Percentiles rank a stretch among this genome's conserved stretches.
Evolutionary conservation across 2,113 vertebrate genomes (phyloP).

Genomic region (Nothocercus nigrocapillus): DNA sequence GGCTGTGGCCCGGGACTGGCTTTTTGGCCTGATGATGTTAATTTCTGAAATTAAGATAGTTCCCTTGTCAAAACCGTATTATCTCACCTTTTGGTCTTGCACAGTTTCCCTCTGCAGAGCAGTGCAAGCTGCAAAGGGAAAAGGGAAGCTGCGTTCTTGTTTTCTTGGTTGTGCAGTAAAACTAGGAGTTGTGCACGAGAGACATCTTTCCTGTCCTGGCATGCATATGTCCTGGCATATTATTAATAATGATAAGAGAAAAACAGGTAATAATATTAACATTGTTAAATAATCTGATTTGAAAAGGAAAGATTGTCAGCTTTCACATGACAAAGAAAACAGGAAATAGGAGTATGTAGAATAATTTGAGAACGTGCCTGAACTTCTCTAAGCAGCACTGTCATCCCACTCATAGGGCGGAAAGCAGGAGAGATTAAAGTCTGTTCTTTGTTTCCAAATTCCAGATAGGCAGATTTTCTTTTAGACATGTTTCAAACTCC

Average conservation of each 20-base stretch:
- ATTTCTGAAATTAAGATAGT: not conserved
- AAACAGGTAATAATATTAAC: constrained; percentile 53
- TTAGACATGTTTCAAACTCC: constrained; percentile 65
- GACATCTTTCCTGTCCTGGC: constrained; percentile 65
- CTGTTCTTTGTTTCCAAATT: constrained; percentile 73
- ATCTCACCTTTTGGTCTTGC: not conserved
- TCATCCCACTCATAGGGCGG: constrained; percentile 55
- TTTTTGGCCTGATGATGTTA: not conserved
- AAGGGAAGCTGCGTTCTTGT: not conserved
- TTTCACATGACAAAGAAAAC: constrained; percentile 62
- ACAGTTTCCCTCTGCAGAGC: not conserved
- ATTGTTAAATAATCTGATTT: constrained; percentile 65
- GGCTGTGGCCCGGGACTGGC: not conserved
- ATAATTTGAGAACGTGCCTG: constrained; percentile 64
- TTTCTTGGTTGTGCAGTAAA: constrained; percentile 27
- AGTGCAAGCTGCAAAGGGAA: not conserved
- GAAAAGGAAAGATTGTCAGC: constrained; percentile 69
- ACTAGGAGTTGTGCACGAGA: not conserved
- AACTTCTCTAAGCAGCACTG: constrained; percentile 55
- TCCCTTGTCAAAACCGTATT: not conserved
- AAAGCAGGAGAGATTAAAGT: constrained; percentile 66
- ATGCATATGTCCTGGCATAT: constrained; percentile 37
- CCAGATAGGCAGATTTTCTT: constrained; percentile 47
- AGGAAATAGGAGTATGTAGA: constrained; percentile 60
- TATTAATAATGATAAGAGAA: not conserved